Evolutionary conservation across 2,888 invertebrate species (phyloP).

Genomic region (Stegophylla sp.): DNA sequence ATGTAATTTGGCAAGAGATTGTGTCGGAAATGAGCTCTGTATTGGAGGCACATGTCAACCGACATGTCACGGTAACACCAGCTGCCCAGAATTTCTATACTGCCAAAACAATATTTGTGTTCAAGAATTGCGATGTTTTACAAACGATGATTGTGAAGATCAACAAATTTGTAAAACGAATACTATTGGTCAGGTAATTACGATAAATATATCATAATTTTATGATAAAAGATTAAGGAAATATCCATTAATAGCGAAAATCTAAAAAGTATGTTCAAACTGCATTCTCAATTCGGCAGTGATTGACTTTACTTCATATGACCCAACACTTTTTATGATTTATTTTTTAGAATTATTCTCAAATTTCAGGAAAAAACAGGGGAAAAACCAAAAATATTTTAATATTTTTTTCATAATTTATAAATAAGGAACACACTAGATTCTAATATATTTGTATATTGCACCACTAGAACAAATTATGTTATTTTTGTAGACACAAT

Average conservation of each 20-base stretch:
- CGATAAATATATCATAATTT: not conserved
- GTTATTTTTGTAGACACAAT: slow-evolving; percentile 69
- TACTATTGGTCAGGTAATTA: slow-evolving; percentile 71
- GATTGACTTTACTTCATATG: no score
- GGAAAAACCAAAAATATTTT: no score
- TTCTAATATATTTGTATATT: not conserved
- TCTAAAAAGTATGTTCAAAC: no score
- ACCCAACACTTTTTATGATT: no score
- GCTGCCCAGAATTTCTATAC: slow-evolving; percentile 85
- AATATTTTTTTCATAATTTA: no score
- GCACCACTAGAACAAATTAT: not conserved
- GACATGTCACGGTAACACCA: slow-evolving; percentile 79
- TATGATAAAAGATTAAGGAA: no score
- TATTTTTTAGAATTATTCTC: no score
- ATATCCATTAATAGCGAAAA: no score
- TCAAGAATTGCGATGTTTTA: slow-evolving; percentile 78
- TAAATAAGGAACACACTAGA: no score
- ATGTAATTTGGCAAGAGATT: slow-evolving; percentile 82
- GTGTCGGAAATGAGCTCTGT: slow-evolving; percentile 84
- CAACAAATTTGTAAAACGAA: slow-evolving; percentile 77
- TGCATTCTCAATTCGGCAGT: no score
- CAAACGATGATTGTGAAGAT: slow-evolving; percentile 75
- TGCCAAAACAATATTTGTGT: slow-evolving; percentile 85
- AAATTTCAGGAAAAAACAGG: no score
- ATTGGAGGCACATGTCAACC: slow-evolving; percentile 85